A percentile compares a stretch with the other conserved stretches of the same genome.
phyloP scores from a whole-genome alignment of 2,888 invertebrate genomes.

The Hydrotaea diabolus region DNA sequence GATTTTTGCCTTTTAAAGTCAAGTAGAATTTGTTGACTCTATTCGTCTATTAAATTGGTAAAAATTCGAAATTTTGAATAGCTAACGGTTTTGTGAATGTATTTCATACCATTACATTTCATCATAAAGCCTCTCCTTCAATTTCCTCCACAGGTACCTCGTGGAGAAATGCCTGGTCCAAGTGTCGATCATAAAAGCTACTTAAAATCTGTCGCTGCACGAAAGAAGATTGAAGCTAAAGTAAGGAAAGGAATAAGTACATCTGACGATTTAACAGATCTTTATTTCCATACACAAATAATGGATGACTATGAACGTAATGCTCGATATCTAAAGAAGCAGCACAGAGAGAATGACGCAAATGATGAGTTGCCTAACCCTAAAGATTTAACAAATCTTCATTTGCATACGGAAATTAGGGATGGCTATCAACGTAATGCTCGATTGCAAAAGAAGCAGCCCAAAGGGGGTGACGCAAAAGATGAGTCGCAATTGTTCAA shows the following conservation, averaged over 20 bases:
- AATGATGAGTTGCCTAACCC: too few relatives aligned
- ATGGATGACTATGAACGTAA: conserved; percentile 14
- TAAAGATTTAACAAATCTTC: conserved; percentile 7
- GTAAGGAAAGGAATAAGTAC: conserved; percentile 1
- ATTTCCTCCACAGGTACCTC: conserved; percentile 2
- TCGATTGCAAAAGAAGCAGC: not conserved
- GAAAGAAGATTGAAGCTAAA: conserved; percentile 23
- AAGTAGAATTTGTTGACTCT: too few relatives aligned
- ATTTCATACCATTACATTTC: too few relatives aligned
- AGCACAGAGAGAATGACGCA: not conserved
- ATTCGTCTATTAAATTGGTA: too few relatives aligned
- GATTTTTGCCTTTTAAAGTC: too few relatives aligned
- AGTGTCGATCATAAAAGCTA: not conserved
- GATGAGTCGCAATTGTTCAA: not conserved
- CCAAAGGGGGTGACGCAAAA: not conserved
- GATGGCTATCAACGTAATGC: not conserved
- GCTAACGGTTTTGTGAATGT: too few relatives aligned
- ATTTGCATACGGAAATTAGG: conserved; percentile 18
- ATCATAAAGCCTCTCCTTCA: not conserved
- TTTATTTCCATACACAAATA: conserved; percentile 18
- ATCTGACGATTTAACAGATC: conserved; percentile 7
- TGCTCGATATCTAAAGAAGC: not conserved
- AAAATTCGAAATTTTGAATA: too few relatives aligned
- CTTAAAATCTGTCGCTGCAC: not conserved
- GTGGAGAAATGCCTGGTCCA: not conserved